Evolutionary conservation across 2,888 invertebrate genomes (phyloP).

Genomic region (Lagria hirta): DNA sequence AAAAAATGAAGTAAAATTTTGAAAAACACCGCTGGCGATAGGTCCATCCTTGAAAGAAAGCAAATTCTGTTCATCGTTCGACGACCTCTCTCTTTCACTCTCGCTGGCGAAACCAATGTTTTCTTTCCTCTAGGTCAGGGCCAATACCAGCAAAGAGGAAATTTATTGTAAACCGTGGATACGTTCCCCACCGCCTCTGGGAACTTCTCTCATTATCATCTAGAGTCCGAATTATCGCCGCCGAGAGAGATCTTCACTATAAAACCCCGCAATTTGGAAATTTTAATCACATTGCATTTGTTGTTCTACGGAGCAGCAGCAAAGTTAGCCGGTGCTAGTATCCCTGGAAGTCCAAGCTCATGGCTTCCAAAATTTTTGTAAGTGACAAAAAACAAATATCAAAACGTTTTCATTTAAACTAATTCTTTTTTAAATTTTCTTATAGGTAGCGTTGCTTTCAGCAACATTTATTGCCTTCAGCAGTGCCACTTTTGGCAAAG

Average conservation of each 20-base stretch:
- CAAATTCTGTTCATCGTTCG: conserved; percentile 17
- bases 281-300: conserved; percentile 28
- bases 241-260: conserved; percentile 35
- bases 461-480: conserved; percentile 22
- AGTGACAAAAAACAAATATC: conserved; percentile 27
- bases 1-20: too few relatives aligned
- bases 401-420: too few relatives aligned
- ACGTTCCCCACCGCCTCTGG: conserved; percentile 28
- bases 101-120: conserved; percentile 23
- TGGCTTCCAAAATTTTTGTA: conserved; percentile 36
- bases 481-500: conserved; percentile 24
- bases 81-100: conserved; percentile 29
- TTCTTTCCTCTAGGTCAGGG: conserved; percentile 31
- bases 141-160: conserved; percentile 23
- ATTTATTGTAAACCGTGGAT: conserved; percentile 11
- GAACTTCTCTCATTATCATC: conserved; percentile 30
- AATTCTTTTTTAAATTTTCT: too few relatives aligned
- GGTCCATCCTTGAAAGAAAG: conserved; percentile 10
- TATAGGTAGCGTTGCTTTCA: conserved; percentile 18
- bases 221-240: conserved; percentile 21
- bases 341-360: conserved; percentile 27
- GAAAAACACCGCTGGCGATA: neutral
- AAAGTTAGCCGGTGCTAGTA: conserved; percentile 27
- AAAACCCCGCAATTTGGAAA: conserved; percentile 31
- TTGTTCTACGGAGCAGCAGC: conserved; percentile 17